Evolutionary conservation across 2,888 invertebrate genomes (phyloP).

Genomic region (Chamaedrilus cognettii): DNA sequence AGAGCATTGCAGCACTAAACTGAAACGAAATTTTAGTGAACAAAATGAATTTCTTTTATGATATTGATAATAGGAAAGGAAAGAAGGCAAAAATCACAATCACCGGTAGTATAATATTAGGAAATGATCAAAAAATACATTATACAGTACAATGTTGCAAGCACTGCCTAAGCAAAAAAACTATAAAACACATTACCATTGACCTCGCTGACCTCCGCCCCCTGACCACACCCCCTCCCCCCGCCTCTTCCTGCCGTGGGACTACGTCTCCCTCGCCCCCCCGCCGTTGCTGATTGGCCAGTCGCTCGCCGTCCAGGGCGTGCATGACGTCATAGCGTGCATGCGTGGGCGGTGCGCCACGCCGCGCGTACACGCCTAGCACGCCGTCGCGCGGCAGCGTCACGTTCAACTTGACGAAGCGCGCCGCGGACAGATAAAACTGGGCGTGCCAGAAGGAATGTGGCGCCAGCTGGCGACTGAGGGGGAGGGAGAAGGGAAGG

Average conservation of each 20-base stretch:
- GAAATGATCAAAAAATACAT: no score
- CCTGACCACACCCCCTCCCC: background rate
- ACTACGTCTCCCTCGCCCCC: background rate
- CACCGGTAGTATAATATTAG: no score
- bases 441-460: conserved; percentile 95
- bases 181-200: no score
- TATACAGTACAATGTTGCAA: no score
- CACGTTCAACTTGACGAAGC: conserved; percentile 93
- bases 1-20: no score
- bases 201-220: background rate
- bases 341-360: conserved; percentile 93
- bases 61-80: no score
- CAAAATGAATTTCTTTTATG: no score
- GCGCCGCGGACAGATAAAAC: conserved; percentile 91
- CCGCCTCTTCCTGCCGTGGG: background rate
- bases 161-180: no score
- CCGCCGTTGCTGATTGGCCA: background rate
- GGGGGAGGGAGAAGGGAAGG: background rate
- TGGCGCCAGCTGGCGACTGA: conserved; percentile 1
- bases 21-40: no score
- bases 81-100: no score
- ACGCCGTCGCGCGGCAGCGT: conserved; percentile 62
- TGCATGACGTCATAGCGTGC: conserved; percentile 96
- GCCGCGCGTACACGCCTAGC: conserved; percentile 82
- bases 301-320: conserved; percentile 67